Conservation (phyloP, 2,888 invertebrate genomes). For the Protodeltote pygarga region DNA sequence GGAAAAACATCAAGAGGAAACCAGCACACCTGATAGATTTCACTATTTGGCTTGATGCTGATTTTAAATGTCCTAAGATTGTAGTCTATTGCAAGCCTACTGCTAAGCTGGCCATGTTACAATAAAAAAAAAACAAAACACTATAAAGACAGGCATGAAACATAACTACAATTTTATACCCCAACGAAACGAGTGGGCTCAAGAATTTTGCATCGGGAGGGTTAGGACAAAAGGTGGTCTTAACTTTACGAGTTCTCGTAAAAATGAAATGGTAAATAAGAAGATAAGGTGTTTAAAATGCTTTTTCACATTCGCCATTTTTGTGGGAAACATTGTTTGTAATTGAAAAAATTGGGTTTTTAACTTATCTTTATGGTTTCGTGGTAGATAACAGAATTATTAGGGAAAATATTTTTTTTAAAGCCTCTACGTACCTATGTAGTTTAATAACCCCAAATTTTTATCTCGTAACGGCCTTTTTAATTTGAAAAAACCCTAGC, state of each 20-base stretch:
- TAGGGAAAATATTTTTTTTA: not conserved
- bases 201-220: slow-evolving; percentile 52
- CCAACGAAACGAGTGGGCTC: slow-evolving; percentile 45
- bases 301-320: slow-evolving; percentile 51
- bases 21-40: too few relatives aligned
- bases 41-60: too few relatives aligned
- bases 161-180: slow-evolving; percentile 24
- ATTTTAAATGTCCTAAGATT: too few relatives aligned
- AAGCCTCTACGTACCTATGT: too few relatives aligned
- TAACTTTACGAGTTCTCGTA: slow-evolving; percentile 71
- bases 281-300: slow-evolving; percentile 69
- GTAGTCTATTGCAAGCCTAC: too few relatives aligned
- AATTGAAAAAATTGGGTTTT: slow-evolving; percentile 52
- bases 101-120: too few relatives aligned
- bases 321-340: slow-evolving; percentile 31
- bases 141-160: slow-evolving; percentile 32
- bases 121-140: slow-evolving; percentile 30
- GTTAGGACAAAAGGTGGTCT: slow-evolving; percentile 70
- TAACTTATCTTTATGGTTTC: slow-evolving; percentile 12
- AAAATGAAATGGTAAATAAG: slow-evolving; percentile 68
- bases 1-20: too few relatives aligned
- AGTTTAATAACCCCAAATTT: too few relatives aligned
- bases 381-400: slow-evolving; percentile 7
- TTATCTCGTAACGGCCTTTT: too few relatives aligned
- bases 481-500: too few relatives aligned